Conservation (phyloP, 64 coral and sea anemone species). For the Cladopsammia gracilis region DNA sequence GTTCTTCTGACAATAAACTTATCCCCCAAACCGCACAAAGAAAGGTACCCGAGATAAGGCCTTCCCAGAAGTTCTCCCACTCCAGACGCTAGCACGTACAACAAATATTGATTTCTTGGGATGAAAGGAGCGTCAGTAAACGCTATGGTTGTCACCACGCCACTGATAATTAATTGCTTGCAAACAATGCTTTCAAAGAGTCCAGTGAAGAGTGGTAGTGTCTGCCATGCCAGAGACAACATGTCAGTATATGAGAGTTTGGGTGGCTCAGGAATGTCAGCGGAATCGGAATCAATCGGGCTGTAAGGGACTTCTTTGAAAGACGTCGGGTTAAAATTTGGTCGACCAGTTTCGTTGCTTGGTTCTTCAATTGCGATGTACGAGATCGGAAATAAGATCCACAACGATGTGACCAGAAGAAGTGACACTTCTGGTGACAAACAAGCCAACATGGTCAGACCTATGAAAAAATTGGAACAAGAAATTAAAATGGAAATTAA, state of each 20-base stretch:
- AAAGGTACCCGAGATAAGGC: not conserved
- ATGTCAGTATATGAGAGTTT: not conserved
- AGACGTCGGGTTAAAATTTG: not conserved
- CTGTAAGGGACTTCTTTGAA: not conserved
- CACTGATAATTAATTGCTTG: not conserved
- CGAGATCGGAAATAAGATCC: not conserved
- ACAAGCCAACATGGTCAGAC: not conserved
- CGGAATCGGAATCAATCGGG: not conserved
- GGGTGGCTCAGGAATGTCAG: not conserved
- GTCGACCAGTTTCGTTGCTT: not conserved
- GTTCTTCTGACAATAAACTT: not conserved
- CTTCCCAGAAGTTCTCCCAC: not conserved
- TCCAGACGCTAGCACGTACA: not conserved
- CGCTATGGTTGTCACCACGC: not conserved
- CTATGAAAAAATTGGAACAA: not conserved
- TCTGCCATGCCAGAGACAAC: not conserved
- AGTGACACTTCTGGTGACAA: not conserved
- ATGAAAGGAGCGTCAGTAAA: not conserved
- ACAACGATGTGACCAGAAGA: not conserved
- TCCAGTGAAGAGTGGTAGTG: not conserved
- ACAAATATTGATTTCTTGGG: constrained; percentile 30
- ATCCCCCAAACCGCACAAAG: not conserved
- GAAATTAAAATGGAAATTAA: not conserved
- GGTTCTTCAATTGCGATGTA: not conserved
- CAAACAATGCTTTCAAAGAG: not conserved